A percentile compares a stretch with the other conserved stretches of the same genome.
phyloP scores from a whole-genome alignment of 2,113 vertebrate species.

The Pterocles orientalis region DNA sequence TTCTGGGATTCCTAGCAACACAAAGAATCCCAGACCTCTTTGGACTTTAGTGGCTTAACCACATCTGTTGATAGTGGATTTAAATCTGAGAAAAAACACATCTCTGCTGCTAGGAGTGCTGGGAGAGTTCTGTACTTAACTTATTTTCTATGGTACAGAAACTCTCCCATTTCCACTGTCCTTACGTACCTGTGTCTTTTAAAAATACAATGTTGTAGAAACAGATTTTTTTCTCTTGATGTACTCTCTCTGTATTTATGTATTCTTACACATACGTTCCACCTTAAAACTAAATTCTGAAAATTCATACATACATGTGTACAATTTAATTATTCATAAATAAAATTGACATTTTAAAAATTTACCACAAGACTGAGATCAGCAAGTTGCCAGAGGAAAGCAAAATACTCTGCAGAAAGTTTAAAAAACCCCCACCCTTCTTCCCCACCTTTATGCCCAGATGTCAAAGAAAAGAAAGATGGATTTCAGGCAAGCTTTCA shows the following conservation, averaged over 20 bases:
- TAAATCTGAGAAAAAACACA: conserved; percentile 1
- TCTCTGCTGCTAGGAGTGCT: neutral
- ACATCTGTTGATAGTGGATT: neutral
- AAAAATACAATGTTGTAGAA: neutral
- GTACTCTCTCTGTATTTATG: neutral
- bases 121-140: neutral
- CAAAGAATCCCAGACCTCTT: neutral
- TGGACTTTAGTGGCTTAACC: conserved; percentile 13
- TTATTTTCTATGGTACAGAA: neutral
- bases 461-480: neutral
- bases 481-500: neutral
- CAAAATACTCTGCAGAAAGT: neutral
- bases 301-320: neutral
- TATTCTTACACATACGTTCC: neutral
- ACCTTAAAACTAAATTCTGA: neutral
- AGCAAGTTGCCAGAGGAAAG: neutral
- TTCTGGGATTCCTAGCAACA: neutral
- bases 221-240: neutral
- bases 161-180: neutral
- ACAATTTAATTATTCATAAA: neutral
- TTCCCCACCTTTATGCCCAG: neutral
- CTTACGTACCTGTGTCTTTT: neutral
- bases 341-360: neutral
- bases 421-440: neutral
- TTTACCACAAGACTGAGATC: neutral